Evolutionary conservation across 2,888 invertebrate species (phyloP), one percentile per base, ranked within the genome.

Genomic region (Seira sanloemensis): DNA sequence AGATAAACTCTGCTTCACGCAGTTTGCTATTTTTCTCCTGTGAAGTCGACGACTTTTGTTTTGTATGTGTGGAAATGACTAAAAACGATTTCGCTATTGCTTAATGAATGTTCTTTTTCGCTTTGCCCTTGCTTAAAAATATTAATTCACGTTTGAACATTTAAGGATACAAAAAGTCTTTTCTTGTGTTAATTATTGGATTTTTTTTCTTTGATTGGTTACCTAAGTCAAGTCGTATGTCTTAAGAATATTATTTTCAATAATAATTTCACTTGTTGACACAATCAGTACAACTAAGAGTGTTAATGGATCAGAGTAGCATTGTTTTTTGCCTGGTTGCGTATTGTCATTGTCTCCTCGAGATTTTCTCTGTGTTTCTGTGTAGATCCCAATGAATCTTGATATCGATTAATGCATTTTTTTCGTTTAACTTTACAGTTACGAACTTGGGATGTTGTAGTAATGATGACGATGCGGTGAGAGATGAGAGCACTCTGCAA

Each of bases 241-340:
- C n/a, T n/a, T n/a, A n/a, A n/a, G n/a, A n/a, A n/a, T n/a, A n/a
- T n/a, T n/a, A 58, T 9, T 62, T 62, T 62, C 62, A 62, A 62
- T 73, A 37, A 78, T 83, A 83, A 83, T 83, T 83, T 83, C 83
- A 83, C 83, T 78, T 77, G 82, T 83, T 83, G 83, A 83, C 83
- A 83, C 83, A 67, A 78, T 83, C 83, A 78, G 83, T 72, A 62
- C 69, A 72, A 75, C 65, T 74, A 67, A 7, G 16, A 62, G 7
- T 9, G 37, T 21, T 21, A 23, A 21, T 21, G 23, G 2, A 62
- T 62, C 50, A 50, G 50, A n/a, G n/a, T 37, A 37, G 37, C 37
- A 12, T 37, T 37, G n/a, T 50, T 50, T 37, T n/a, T n/a, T 18
- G 67, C 25, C 50, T 72, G 37, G 72, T 24, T 37, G 4, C 68